Conservation (phyloP, 2,797 vertebrate species). For the Oophaga sylvatica region DNA sequence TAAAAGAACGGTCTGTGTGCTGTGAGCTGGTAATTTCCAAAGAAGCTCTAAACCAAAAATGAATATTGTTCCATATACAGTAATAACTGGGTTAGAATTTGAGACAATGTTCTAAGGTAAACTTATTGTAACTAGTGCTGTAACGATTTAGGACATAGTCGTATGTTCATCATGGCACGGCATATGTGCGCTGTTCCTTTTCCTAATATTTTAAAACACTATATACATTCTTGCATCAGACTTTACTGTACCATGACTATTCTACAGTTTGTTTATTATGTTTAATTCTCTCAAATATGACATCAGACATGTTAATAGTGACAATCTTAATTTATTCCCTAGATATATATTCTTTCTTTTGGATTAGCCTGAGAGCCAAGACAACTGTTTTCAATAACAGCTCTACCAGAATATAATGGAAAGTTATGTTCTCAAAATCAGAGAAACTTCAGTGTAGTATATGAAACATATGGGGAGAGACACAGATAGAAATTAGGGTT, state of each 20-base stretch:
- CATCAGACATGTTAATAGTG: neutral
- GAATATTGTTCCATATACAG: neutral
- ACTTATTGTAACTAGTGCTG: neutral
- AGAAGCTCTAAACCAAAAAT: neutral
- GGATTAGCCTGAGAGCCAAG: neutral
- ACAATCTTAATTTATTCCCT: neutral
- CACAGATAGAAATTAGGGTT: neutral
- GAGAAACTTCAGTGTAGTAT: neutral
- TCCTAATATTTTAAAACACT: neutral
- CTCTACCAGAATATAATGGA: constrained; percentile 1
- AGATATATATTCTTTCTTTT: neutral
- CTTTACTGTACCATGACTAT: neutral
- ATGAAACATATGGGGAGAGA: neutral
- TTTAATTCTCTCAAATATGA: neutral
- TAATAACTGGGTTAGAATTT: neutral
- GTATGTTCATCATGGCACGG: neutral
- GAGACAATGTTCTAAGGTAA: neutral
- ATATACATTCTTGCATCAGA: neutral
- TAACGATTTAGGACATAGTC: neutral
- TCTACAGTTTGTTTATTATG: neutral
- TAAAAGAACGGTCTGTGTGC: neutral
- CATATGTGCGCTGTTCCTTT: neutral
- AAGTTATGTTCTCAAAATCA: constrained; percentile 1
- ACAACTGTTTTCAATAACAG: constrained; percentile 11
- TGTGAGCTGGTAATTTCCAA: neutral